Base-by-base conservation (phyloP, 2,113 vertebrate species). In the Ceuthmochares aereus region DNA sequence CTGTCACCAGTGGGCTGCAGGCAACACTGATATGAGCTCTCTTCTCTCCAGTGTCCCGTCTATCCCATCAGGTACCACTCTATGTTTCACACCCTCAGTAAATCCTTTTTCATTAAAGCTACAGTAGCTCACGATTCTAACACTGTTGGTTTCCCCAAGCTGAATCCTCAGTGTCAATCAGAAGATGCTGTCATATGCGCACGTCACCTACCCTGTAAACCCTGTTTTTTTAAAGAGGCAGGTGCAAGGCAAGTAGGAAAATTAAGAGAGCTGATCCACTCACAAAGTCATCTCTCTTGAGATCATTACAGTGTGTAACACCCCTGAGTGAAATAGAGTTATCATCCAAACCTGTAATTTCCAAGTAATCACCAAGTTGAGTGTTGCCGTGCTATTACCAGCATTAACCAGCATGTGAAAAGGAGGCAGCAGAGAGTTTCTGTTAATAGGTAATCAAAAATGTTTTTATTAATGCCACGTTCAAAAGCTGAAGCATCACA, bases 361-460 rank as follows among this genome's bases (percentile, higher is more conserved):
- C 36, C 55, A 74, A 51, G 83, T 86, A 63, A 80, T 91, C 19
- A 2, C 43, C 2, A 45, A 59, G 66, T 49, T 22, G 86, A 83
- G 67, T 16, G 67, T 21, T 83, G 89, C 59, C 37, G 4, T 87
- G 84, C 27, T 36, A 40, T 54, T 80, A 58, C 30, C 82, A 77
- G 73, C 85, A 86, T 82, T 4, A 51, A 27, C 77, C 93, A 62
- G 73, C 49, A 16, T 51, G 54, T 20, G 75, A 59, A 78, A 63
- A 84, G 78, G 95, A 89, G 95, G 95, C 96, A 96, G 96, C 84
- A 94, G 62, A 95, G 94, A 85, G 93, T 94, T 80, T 80, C 81
- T 76, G 3, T 66, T 70, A 52, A 70, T 25, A 25, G 3, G 20
- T 55, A 73, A 47, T 26, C 59, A 60, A 19, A 84, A 74, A 40